phyloP scores from a whole-genome alignment of 2,888 invertebrate genomes.

The Xestia rhomboidea region DNA sequence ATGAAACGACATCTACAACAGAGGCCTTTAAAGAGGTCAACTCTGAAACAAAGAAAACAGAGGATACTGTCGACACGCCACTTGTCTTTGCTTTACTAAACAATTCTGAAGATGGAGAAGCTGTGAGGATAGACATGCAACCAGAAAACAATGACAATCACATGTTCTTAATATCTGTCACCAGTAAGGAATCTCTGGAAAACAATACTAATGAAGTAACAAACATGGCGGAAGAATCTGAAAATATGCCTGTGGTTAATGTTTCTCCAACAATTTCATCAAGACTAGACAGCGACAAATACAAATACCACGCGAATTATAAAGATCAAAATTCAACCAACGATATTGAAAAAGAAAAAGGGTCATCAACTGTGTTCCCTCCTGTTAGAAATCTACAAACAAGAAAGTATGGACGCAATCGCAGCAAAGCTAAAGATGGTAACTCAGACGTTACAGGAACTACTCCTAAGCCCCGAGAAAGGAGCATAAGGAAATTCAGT shows the following conservation, averaged over 20 bases:
- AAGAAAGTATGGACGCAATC: slow-evolving; percentile 80
- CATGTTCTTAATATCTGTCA: slow-evolving; percentile 81
- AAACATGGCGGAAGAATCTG: slow-evolving; percentile 74
- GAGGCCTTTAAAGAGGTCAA: slow-evolving; percentile 61
- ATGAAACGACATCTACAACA: slow-evolving; percentile 68
- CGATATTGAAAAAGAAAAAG: slow-evolving; percentile 70
- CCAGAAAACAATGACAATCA: slow-evolving; percentile 70
- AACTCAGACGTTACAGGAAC: slow-evolving; percentile 70
- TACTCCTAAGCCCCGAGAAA: slow-evolving; percentile 76
- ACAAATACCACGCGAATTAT: slow-evolving; percentile 85
- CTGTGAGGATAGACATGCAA: slow-evolving; percentile 59
- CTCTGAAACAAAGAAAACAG: slow-evolving; percentile 74
- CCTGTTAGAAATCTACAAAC: slow-evolving; percentile 84
- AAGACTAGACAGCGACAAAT: slow-evolving; percentile 72
- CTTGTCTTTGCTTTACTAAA: slow-evolving; percentile 81
- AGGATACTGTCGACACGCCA: slow-evolving; percentile 78
- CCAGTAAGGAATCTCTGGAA: slow-evolving; percentile 83
- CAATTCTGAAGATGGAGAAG: slow-evolving; percentile 71
- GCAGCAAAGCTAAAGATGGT: slow-evolving; percentile 70
- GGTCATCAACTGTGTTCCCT: slow-evolving; percentile 73
- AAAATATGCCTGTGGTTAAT: slow-evolving; percentile 73
- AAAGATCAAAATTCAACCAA: slow-evolving; percentile 75
- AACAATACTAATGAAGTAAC: slow-evolving; percentile 76
- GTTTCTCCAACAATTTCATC: slow-evolving; percentile 69
- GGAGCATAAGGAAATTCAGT: slow-evolving; percentile 80